Conservation (phyloP, 64 coral and sea anemone genomes). For the Trachythela sp. region DNA sequence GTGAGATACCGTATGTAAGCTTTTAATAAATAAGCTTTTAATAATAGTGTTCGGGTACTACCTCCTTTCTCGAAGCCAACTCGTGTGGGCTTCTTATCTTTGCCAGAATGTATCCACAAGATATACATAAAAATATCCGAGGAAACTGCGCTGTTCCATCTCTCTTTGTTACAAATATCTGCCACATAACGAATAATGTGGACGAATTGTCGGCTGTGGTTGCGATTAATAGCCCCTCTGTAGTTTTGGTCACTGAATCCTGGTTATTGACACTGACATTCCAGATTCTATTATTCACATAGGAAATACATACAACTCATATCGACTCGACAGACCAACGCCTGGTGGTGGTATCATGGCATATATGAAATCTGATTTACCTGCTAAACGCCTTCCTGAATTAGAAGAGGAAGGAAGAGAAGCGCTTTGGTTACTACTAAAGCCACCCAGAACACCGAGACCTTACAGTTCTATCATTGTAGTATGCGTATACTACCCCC, state of each 20-base stretch:
- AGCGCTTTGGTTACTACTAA: conserved; percentile 16
- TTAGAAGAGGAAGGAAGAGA: conserved; percentile 36
- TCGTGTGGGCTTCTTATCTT: background rate
- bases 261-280: background rate
- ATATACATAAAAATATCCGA: too few relatives aligned
- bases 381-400: conserved; percentile 16
- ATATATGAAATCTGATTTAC: conserved; percentile 27
- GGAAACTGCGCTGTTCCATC: background rate
- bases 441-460: conserved; percentile 8
- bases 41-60: background rate
- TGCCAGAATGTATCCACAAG: background rate
- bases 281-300: background rate
- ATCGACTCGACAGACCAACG: background rate
- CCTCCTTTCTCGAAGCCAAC: background rate
- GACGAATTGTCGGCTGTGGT: background rate
- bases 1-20: too few relatives aligned
- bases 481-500: background rate
- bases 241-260: background rate
- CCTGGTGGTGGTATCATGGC: conserved; percentile 38
- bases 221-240: background rate
- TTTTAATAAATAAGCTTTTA: too few relatives aligned
- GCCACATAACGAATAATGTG: background rate
- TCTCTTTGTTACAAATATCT: background rate
- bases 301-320: background rate
- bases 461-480: background rate